Evolutionary conservation across 2,113 vertebrate genomes (phyloP).

Genomic region (Xiphophorus maculatus): DNA sequence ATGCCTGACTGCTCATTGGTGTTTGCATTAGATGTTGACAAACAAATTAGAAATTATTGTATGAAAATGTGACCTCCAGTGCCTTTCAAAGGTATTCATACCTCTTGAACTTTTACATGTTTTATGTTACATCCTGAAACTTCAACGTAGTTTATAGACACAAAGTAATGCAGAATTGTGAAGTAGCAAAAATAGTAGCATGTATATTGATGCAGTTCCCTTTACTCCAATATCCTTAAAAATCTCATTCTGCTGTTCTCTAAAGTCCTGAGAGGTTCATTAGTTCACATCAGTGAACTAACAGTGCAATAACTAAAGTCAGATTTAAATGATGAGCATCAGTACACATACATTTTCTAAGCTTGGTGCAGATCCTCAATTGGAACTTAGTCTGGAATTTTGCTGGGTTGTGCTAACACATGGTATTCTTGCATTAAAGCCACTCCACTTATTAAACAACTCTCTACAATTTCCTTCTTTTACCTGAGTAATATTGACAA

Average conservation of each 20-base stretch:
- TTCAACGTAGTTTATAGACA: too few species aligned
- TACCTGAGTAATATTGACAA: too few species aligned
- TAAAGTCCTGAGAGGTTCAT: neutral
- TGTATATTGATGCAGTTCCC: neutral
- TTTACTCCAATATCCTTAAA: neutral
- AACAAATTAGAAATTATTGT: slow-evolving; percentile 10
- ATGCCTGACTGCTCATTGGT: slow-evolving; percentile 13
- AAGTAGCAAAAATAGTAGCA: neutral
- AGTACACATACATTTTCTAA: neutral
- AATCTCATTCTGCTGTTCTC: neutral
- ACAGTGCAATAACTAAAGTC: neutral
- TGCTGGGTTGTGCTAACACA: too few species aligned
- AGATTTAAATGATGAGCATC: neutral
- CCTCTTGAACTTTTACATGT: neutral
- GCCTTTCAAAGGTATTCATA: neutral
- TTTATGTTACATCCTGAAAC: too few species aligned
- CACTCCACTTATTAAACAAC: too few species aligned
- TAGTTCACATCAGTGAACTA: neutral
- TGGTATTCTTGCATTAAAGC: too few species aligned
- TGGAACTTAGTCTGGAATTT: too few species aligned
- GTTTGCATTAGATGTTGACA: slow-evolving; percentile 32
- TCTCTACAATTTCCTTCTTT: too few species aligned
- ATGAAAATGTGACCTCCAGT: neutral
- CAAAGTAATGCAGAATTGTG: neutral
- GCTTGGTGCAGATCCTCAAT: too few species aligned